phyloP scores from a whole-genome alignment of 2,888 invertebrate species.

The Stegophylla sp. region DNA sequence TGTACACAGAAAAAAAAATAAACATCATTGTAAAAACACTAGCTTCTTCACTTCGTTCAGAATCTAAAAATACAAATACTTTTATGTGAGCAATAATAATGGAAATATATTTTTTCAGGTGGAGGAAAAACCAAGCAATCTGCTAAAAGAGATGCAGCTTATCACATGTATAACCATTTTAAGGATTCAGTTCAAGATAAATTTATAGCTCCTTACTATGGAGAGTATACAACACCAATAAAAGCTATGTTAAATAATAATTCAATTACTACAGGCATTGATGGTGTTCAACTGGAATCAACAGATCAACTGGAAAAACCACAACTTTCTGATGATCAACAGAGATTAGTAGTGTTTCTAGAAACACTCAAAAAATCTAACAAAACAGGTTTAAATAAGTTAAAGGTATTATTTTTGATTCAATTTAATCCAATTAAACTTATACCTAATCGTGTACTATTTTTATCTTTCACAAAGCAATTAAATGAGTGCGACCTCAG shows the following conservation, averaged over 20 bases:
- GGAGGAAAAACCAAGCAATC: constrained; percentile 45
- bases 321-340: background rate
- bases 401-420: constrained; percentile 9
- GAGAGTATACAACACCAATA: background rate
- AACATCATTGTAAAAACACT: background rate
- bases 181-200: background rate
- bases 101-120: background rate
- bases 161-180: background rate
- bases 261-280: too few relatives aligned
- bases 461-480: background rate
- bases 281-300: too few relatives aligned
- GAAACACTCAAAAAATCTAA: constrained; percentile 8
- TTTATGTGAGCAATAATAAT: too few relatives aligned
- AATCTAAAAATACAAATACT: too few relatives aligned
- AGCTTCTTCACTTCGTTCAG: too few relatives aligned
- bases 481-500: background rate
- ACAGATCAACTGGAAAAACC: too few relatives aligned
- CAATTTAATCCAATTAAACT: background rate
- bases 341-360: background rate
- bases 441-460: background rate
- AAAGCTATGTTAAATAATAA: background rate
- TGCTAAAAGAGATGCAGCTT: constrained; percentile 37
- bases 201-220: too few relatives aligned
- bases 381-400: background rate
- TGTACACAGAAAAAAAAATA: background rate